Evolutionary conservation across 2,113 vertebrate genomes (phyloP), one percentile per base, ranked within the genome.

Genomic region (Erinaceus europaeus): DNA sequence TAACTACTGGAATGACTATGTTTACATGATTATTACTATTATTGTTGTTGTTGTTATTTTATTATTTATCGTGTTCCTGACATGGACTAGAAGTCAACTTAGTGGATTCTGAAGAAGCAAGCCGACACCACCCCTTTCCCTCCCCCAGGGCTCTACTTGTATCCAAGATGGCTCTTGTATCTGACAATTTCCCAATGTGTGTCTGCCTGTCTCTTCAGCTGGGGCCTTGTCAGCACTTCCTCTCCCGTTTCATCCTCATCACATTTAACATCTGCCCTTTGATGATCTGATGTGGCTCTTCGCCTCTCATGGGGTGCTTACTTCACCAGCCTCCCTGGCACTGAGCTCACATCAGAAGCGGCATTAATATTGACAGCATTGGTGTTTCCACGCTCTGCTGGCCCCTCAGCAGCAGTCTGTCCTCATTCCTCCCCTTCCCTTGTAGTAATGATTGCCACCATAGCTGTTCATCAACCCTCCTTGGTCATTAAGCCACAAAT

Each of bases 231-330:
- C 80, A 81, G 48, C 86, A 57, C 6, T 87, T 88, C 48, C 73
- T 80, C 80, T 55, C 89, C 65, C 69, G 71, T 76, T 71, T 75
- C 89, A 71, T 71, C 68, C 29, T 71, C 89, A 73, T 67, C 71
- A 67, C 65, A 89, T 72, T 78, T 75, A 78, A 59, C 77, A 85
- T 79, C 77, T 92, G 74, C 61, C 74, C 74, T 94, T 44, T 72
- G 74, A 92, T 73, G 65, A 85, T 85, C 29, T 0, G 75, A 81
- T 83, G 78, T n/a, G 46, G 62, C 44, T 25, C 9, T 92, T 46
- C 84, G 59, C 73, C 65, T 89, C 85, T 91, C 67, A 0, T 17
- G 78, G n/a, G 85, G 83, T 40, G 50, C 79, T 74, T 59, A 29
- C 89, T 77, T 78, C 74, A 62, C 71, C 82, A 90, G 76, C 17